Evolutionary conservation across 2,797 vertebrate genomes (phyloP), one percentile per base, ranked within the genome.

Genomic region (Gymnopithys bicolor): DNA sequence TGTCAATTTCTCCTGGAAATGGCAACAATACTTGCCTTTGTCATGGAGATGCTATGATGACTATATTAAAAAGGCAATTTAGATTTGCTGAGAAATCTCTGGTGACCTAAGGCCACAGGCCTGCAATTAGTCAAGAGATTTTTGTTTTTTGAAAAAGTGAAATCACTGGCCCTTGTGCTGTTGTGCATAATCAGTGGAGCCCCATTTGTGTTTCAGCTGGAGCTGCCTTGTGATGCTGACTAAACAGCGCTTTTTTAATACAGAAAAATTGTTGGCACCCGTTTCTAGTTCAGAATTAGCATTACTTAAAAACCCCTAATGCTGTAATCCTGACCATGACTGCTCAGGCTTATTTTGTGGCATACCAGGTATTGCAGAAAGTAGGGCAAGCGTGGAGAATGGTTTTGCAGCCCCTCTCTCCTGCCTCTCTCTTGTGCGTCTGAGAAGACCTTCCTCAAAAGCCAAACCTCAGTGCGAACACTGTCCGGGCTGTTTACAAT

Each of bases 401-500:
- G 22, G 23, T 27, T 87, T 87, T 92, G 75, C 43, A 46, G 46
- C 43, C 71, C 6, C 19, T 56, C 23, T 66, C 41, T 75, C 7
- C 55, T 35, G 64, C 56, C 27, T 22, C 41, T 15, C 28, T 49
- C 66, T 82, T 84, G 78, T 87, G 69, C 2, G 0, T 70, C 5
- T 7, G 2, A 59, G 53, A 89, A 91, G 51, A 94, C 60, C 77
- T 53, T 81, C 39, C 43, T 94, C 73, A 85, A 87, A 88, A 85
- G 81, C 32, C 68, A 66, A 5, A 80, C 91, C 95, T 94, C 14
- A 10, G 22, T 74, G 73, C 14, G 23, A 87, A 55, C 89, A 63
- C n/a, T 73, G 83, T 77, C 96, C 89, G 51, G 69, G 41, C 81
- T 96, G 70, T 93, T 92, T 87, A 93, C 92, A 91, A 10, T 88